These are phyloP conservation scores for Macropodus opercularis DNA, from an alignment of 2,797 vertebrate genomes.

Conservation along the genomic window DNA sequence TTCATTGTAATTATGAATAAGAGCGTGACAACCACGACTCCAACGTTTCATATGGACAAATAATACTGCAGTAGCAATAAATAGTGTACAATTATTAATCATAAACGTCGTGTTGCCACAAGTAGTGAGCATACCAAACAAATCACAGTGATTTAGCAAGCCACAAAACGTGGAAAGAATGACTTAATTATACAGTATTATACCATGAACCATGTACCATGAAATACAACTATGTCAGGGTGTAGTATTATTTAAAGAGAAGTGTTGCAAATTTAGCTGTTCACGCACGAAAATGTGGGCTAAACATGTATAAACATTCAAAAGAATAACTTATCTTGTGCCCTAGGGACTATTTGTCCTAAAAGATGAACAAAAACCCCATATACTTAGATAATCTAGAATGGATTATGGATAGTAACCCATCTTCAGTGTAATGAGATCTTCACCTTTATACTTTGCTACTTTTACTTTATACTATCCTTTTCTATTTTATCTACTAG, in stretches of 20 bases:
- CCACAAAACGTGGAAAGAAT: constrained; percentile 12
- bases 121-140: background rate
- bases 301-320: background rate
- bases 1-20: background rate
- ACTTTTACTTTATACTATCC: too few species aligned
- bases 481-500: too few species aligned
- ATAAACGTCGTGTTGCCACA: background rate
- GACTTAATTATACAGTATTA: background rate
- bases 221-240: background rate
- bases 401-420: too few species aligned
- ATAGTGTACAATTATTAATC: too few species aligned
- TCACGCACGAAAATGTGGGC: background rate
- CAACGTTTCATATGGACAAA: background rate
- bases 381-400: background rate
- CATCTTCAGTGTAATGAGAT: background rate
- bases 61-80: background rate
- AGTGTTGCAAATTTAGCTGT: background rate
- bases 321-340: constrained; percentile 4
- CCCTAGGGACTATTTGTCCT: too few species aligned
- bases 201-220: too few species aligned
- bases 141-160: background rate
- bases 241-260: constrained; percentile 12
- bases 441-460: background rate
- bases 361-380: too few species aligned
- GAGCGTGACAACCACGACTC: background rate